phyloP scores from a whole-genome alignment of 2,113 vertebrate genomes.

The Pampusana beccarii region DNA sequence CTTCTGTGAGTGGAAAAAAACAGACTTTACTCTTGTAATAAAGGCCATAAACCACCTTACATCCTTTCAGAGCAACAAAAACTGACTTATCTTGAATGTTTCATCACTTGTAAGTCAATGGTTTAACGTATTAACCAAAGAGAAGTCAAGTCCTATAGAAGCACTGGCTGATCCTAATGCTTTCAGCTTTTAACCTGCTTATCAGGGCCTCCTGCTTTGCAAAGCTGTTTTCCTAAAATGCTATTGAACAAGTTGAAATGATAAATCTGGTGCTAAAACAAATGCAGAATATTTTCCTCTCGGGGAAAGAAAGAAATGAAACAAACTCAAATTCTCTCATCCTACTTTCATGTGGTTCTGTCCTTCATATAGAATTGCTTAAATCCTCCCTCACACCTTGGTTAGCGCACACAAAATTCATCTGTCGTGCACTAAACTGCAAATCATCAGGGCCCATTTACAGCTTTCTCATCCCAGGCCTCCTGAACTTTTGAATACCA shows the following conservation, averaged over 20 bases:
- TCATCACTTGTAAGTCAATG: background rate
- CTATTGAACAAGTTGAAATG: constrained; percentile 64
- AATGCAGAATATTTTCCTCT: constrained; percentile 51
- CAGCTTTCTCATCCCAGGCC: background rate
- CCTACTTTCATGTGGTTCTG: constrained; percentile 63
- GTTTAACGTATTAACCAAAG: constrained; percentile 41
- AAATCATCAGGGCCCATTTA: background rate
- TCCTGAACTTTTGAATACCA: background rate
- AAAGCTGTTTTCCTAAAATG: constrained; percentile 45
- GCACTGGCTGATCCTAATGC: constrained; percentile 53
- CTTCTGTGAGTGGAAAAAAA: background rate
- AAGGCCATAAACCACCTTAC: background rate
- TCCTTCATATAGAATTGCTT: background rate
- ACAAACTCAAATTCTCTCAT: constrained; percentile 29
- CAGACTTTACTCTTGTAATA: background rate
- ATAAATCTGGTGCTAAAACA: constrained; percentile 22
- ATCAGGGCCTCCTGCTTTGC: constrained; percentile 60
- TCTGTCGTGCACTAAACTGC: background rate
- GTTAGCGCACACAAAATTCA: background rate
- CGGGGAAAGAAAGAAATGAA: background rate
- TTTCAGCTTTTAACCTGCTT: constrained; percentile 65
- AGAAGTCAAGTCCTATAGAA: background rate
- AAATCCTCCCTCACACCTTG: background rate
- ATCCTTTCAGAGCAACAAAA: constrained; percentile 26
- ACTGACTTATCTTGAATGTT: background rate